Conservation (phyloP, 2,113 vertebrate species). For the Leiothrix lutea region DNA sequence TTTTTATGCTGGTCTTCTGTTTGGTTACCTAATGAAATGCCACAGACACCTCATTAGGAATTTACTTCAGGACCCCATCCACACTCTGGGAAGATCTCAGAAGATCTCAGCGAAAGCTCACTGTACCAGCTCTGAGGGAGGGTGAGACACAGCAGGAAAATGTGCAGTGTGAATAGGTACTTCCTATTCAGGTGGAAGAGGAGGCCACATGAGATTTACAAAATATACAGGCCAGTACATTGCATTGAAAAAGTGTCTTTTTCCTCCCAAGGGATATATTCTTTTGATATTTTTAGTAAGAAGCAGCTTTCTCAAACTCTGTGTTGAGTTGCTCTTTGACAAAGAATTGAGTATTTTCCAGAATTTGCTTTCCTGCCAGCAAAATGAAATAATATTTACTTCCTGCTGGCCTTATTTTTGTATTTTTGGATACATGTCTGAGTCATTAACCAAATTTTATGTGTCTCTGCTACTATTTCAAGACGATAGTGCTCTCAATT, state of each 20-base stretch:
- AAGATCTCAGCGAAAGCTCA: not conserved
- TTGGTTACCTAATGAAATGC: not conserved
- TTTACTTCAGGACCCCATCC: not conserved
- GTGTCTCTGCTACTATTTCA: not conserved
- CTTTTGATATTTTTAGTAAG: not conserved
- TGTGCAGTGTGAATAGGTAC: not conserved
- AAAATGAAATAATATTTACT: not conserved
- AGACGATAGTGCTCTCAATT: not conserved
- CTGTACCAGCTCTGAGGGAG: not conserved
- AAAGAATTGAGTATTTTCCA: not conserved
- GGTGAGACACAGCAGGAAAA: not conserved
- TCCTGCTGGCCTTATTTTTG: not conserved
- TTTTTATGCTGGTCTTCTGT: not conserved
- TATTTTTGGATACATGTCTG: not conserved
- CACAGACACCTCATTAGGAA: not conserved
- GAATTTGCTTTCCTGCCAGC: not conserved
- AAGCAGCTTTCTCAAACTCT: not conserved
- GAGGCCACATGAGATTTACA: not conserved
- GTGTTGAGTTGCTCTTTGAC: not conserved
- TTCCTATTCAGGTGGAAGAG: not conserved
- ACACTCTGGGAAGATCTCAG: not conserved
- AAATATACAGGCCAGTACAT: not conserved
- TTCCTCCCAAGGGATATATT: not conserved
- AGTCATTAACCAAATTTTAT: not conserved
- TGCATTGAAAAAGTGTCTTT: not conserved